Conservation (phyloP, 2,888 invertebrate genomes). For the Notodonta ziczac region DNA sequence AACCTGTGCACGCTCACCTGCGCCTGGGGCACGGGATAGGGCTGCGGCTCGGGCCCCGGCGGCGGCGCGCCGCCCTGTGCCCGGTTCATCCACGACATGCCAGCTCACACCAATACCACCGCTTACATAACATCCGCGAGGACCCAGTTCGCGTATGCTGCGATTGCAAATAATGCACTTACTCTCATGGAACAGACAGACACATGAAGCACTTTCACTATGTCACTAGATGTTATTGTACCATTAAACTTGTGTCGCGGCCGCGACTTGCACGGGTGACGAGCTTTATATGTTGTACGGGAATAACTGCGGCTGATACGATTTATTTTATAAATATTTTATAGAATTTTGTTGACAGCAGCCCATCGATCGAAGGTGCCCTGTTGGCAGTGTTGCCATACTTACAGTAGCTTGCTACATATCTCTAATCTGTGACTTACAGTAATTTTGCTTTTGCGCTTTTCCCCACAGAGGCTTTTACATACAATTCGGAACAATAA, state of each 20-base stretch:
- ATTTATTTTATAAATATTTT: constrained; percentile 61
- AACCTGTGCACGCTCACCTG: constrained; percentile 70
- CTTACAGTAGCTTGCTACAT: too few relatives aligned
- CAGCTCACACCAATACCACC: constrained; percentile 49
- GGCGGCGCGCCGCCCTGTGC: constrained; percentile 57
- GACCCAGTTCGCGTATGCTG: constrained; percentile 70
- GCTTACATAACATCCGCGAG: constrained; percentile 80
- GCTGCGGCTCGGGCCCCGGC: constrained; percentile 59
- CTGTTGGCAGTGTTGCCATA: constrained; percentile 81
- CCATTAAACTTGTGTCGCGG: constrained; percentile 17
- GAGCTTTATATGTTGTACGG: constrained; percentile 14
- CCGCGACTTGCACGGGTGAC: constrained; percentile 15
- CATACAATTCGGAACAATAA: too few relatives aligned
- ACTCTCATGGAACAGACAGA: constrained; percentile 66
- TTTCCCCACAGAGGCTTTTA: too few relatives aligned
- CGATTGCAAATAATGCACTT: constrained; percentile 64
- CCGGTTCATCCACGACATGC: constrained; percentile 82
- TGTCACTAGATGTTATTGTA: constrained; percentile 34
- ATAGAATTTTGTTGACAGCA: constrained; percentile 74
- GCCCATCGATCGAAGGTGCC: constrained; percentile 84
- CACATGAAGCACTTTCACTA: constrained; percentile 73
- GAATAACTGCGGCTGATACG: constrained; percentile 37
- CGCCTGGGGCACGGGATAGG: constrained; percentile 66
- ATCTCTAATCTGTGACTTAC: too few relatives aligned
- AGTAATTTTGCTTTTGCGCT: background rate